Evolutionary conservation across 2,113 vertebrate genomes (phyloP), one percentile per base, ranked within the genome.

Genomic region (Antechinus stuartii): DNA sequence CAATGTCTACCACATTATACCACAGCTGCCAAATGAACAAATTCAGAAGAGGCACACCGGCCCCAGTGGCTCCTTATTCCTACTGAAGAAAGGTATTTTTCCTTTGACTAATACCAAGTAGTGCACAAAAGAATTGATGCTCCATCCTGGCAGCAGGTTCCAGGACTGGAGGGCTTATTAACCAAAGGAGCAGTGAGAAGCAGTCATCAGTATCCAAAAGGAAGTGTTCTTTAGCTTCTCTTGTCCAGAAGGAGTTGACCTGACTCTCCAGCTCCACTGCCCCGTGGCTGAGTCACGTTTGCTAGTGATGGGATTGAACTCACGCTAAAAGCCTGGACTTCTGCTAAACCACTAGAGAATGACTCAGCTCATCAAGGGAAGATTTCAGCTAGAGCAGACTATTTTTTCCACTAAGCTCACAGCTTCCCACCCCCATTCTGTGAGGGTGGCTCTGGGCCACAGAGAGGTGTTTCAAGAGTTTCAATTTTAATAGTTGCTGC

Each of bases 311-410:
- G 84, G 96, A 96, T 95, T 57, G 90, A 92, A 94, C 54, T 92
- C 95, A 95, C 94, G 90, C 53, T 92, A n/a, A 84, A 94, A 97
- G 97, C 98, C 97, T 92, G 95, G 96, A 97, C 98, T 98, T 98
- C 98, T 84, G 68, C 98, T 98, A 98, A 98, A 98, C 96, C 95
- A 56, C 2, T 89, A 97, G 97, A 97, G 96, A 94, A 97, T 99
- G 98, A 99, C 98, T 99, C 98, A 98, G 98, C 98, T 98, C 68
- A 98, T 98, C 96, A 98, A 97, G 97, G 96, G 96, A 97, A 98
- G 98, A 97, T 98, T 98, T 98, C 97, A 90, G 97, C 98, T 98
- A 98, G 97, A 92, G 97, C 96, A 97, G 97, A 98, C 96, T 96
- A 94, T 97, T 98, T 98, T 98, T 98, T 98, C 97, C 98, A 96